Base-by-base conservation (phyloP, 2,113 vertebrate genomes). In the Vulpes lagopus region DNA sequence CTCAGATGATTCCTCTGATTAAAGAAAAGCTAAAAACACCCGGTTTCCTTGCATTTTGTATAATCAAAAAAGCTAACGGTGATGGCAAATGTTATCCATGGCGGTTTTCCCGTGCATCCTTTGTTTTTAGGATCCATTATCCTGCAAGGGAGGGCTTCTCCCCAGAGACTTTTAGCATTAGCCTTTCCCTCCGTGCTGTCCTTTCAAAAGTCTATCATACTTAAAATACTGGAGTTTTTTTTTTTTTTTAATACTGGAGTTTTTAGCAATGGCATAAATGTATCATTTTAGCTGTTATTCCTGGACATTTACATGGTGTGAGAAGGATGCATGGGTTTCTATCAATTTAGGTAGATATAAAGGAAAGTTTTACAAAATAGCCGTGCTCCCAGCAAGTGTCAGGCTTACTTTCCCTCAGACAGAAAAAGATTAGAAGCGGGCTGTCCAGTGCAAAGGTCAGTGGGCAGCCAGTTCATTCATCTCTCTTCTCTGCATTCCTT, bases 1-100 rank as follows among this genome's bases (percentile, higher is more conserved):
- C 74, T 95, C 51, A 22, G 67, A 84, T 64, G 53, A 96, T 49
- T 71, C 55, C 65, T 91, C 73, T 82, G 85, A 55, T 85, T 16
- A 5, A 49, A 78, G 55, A 74, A 57, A 94, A 9, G 7, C 49
- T 11, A 69, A 4, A 74, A 74, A 27, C 5, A 49, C 22, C 5
- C 38, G 67, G 38, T 64, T 81, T 64, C 23, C 32, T 35, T 89
- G 74, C 51, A 25, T 30, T 55, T 49, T 32, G 17, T 15, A 15
- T 35, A 7, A 23, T 65, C 43, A 30, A 65, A 71, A 80, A 87
- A 55, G 32, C 82, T 91, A 62, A 60, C 55, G 32, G 30, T 20
- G 23, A 12, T 14, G 8, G 59, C 43, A 8, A 9, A 5, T 62
- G 90, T 59, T 38, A 62, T 69, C 57, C 22, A 32, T 30, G 38